Conservation (phyloP, 2,888 invertebrate genomes). For the Frankliniella fusca region DNA sequence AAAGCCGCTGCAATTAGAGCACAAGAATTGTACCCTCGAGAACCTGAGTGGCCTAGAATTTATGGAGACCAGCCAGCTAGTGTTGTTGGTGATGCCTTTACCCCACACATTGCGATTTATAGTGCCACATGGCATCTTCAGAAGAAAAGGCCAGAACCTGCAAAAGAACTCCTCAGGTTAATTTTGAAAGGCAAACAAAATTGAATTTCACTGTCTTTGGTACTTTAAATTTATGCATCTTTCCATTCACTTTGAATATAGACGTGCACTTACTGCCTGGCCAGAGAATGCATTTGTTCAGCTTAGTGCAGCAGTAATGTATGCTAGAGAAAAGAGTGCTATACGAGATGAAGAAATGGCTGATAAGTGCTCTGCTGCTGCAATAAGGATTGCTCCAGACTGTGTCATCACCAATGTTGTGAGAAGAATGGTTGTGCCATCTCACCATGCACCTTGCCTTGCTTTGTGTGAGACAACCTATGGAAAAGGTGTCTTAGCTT, state of each 20-base stretch:
- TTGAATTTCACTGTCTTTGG: not conserved
- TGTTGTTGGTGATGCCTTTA: constrained; percentile 10
- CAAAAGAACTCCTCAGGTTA: not conserved
- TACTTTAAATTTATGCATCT: not conserved
- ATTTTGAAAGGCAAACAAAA: not conserved
- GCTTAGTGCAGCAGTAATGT: constrained; percentile 3
- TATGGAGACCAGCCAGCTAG: not conserved
- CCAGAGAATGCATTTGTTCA: constrained; percentile 15
- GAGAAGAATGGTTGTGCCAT: constrained; percentile 7
- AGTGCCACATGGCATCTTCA: constrained; percentile 11
- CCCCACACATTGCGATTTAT: not conserved
- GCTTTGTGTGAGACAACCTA: constrained; percentile 5
- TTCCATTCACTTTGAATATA: not conserved
- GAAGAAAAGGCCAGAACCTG: constrained; percentile 12
- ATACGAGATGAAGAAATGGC: constrained; percentile 13
- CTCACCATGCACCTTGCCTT: not conserved
- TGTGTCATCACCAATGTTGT: constrained; percentile 1
- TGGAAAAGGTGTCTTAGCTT: not conserved
- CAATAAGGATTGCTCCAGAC: not conserved
- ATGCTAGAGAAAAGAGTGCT: not conserved
- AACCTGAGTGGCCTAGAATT: not conserved
- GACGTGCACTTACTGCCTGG: not conserved
- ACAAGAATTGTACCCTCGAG: not conserved
- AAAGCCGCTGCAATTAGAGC: constrained; percentile 14
- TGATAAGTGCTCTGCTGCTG: not conserved